Evolutionary conservation across 2,888 invertebrate species (phyloP), one percentile per base, ranked within the genome.

Genomic region (Meliscaeva auricollis): DNA sequence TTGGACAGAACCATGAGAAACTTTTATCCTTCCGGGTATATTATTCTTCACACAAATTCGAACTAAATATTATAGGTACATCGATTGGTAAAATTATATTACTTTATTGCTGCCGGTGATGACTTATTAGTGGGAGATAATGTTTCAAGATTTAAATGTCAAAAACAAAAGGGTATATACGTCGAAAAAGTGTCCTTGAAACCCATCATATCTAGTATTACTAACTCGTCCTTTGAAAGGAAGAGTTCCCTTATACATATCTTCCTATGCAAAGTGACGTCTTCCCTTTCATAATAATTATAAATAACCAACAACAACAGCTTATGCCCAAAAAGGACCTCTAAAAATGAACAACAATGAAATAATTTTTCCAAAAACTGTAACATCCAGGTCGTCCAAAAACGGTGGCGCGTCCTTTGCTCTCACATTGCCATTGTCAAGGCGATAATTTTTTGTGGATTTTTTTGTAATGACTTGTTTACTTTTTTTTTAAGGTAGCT

Each of bases 51-150:
- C n/a, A n/a, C n/a, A 62, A 26, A 13, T 0, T 3, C n/a, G 41
- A 50, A 46, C 9, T 0, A 17, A 30, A 60, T 26, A 26, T 26
- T 30, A 17, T 48, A 48, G 46, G 7, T 44, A 30, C 44, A 17
- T n/a, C 9, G 60, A 76, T 60, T 26, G 66, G 22, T 44, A 20
- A 58, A 46, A 68, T 77, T 80, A 68, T 80, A 77, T 73, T 62
- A 73, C n/a, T 85, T 85, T 85, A 85, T 81, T 52, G 20, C 76
- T 46, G 73, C 68, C 81, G 62, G 80, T 85, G 76, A 85, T 85
- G 85, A 76, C 80, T 85, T 85, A 85, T 85, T 85, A 85, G 81
- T 85, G 73, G 73, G 62, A 81, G 68, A 81, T 85, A 76, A 85
- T 85, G 85, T 81, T 69, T 17, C 41, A 11, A 72, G 44, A 66